Base-by-base conservation (phyloP, 2,888 invertebrate genomes). In the Pachydiplax longipennis region DNA sequence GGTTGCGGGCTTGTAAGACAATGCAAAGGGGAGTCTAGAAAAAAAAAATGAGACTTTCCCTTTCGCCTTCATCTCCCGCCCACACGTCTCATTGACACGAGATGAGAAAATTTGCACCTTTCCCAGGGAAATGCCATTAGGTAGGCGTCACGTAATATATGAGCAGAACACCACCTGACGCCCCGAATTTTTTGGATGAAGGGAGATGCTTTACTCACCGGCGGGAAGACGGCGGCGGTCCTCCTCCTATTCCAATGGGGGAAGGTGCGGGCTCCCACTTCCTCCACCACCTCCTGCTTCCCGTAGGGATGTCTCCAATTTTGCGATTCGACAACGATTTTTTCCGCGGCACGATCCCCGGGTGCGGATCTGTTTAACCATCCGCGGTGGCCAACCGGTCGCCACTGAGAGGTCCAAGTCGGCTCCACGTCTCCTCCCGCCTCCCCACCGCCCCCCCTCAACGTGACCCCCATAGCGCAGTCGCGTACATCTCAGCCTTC, bases 391-490 rank as follows among this genome's bases (percentile, higher is more conserved):
- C 61, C 65, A 22, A 61, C 61, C 61, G 87, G 87, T 87, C 40
- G 87, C 87, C 61, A 87, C 87, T 87, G 87, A 22, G 40, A 65
- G 65, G 37, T 37, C 61, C 37, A 35, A 15, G 58, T 87, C 61
- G 61, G 61, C 87, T 40, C 61, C 37, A 15, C 37, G 65, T 65
- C 87, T 48, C 82, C 82, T 82, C 82, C 18, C 81, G n/a, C 40
- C 40, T 81, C 13, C n/a, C 35, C 37, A 8, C 44, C 44, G 25
- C 37, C 81, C 18, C 37, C 81, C 40, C n/a, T n/a, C 40, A 8
- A n/a, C 35, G 31, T 58, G 53, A 83, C 58, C 83, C 81, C 25
- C 83, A 58, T 25, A 13, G 83, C 83, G 83, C 83, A 83, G 83
- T 15, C 83, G 53, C 83, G 18, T 2, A 15, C 53, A 8, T 15